Evolutionary conservation across 1,140 invertebrate species (phyloP).

Genomic region (Drosophila pseudoananassae): DNA sequence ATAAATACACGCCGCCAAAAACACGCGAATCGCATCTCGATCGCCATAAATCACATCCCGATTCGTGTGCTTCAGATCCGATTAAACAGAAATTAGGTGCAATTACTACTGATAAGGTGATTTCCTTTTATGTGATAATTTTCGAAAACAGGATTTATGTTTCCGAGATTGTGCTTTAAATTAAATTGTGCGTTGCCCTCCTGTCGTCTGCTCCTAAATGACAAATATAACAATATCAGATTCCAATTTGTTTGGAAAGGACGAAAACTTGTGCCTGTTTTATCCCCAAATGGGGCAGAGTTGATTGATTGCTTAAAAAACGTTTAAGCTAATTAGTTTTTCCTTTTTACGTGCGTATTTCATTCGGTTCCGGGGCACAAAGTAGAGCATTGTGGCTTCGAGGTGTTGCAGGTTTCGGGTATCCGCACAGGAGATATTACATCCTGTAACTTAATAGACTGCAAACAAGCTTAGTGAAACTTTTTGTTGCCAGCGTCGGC

Average conservation of each 20-base stretch:
- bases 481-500: slow-evolving; percentile 44
- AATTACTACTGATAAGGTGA: slow-evolving; percentile 69
- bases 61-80: slow-evolving; percentile 49
- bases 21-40: slow-evolving; percentile 46
- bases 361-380: neutral
- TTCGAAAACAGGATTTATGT: slow-evolving; percentile 21
- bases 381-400: slow-evolving; percentile 8
- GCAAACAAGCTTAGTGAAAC: slow-evolving; percentile 46
- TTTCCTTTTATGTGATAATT: slow-evolving; percentile 53
- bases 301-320: slow-evolving; percentile 35
- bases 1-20: neutral
- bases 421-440: slow-evolving; percentile 6
- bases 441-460: slow-evolving; percentile 52
- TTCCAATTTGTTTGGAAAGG: slow-evolving; percentile 3
- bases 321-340: slow-evolving; percentile 57
- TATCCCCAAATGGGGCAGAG: slow-evolving; percentile 20
- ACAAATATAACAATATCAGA: slow-evolving; percentile 11
- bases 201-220: neutral
- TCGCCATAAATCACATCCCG: slow-evolving; percentile 61
- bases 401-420: slow-evolving; percentile 32
- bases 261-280: slow-evolving; percentile 15
- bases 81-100: slow-evolving; percentile 41
- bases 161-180: slow-evolving; percentile 11
- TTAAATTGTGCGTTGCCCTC: slow-evolving; percentile 1
- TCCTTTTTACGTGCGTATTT: slow-evolving; percentile 8